Percentiles rank a stretch among this genome's conserved stretches.
These are phyloP conservation scores for Lanius ludovicianus DNA, from an alignment of 2,113 vertebrate species.

Conservation along the genomic window DNA sequence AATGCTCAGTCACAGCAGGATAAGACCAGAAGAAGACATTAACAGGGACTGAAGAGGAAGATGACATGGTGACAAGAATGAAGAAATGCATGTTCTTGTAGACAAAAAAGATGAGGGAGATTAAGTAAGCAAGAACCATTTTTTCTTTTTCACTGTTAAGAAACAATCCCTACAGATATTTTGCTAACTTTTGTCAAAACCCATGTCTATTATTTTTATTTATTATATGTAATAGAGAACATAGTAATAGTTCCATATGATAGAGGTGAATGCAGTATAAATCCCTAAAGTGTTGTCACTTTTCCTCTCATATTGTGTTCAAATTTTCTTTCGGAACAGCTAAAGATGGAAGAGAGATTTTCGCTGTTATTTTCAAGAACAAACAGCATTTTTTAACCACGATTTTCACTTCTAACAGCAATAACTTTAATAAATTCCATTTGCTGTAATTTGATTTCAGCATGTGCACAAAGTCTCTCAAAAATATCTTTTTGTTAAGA, in stretches of 20 bases:
- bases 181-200: background rate
- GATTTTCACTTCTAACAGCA: background rate
- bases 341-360: background rate
- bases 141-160: background rate
- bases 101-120: conserved; percentile 53
- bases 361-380: background rate
- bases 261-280: background rate
- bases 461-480: background rate
- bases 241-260: background rate
- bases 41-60: conserved; percentile 73
- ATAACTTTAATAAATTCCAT: background rate
- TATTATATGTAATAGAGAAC: background rate
- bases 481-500: background rate
- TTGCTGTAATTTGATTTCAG: background rate
- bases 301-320: background rate
- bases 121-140: conserved; percentile 16
- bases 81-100: conserved; percentile 75
- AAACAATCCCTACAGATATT: background rate
- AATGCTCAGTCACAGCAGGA: conserved; percentile 86
- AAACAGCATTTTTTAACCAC: background rate
- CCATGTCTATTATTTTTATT: background rate
- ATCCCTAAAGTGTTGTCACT: background rate
- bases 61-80: conserved; percentile 64
- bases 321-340: background rate
- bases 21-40: conserved; percentile 79